Evolutionary conservation across 2,797 vertebrate species (phyloP), one percentile per base, ranked within the genome.

Genomic region (Chrysocyon brachyurus): DNA sequence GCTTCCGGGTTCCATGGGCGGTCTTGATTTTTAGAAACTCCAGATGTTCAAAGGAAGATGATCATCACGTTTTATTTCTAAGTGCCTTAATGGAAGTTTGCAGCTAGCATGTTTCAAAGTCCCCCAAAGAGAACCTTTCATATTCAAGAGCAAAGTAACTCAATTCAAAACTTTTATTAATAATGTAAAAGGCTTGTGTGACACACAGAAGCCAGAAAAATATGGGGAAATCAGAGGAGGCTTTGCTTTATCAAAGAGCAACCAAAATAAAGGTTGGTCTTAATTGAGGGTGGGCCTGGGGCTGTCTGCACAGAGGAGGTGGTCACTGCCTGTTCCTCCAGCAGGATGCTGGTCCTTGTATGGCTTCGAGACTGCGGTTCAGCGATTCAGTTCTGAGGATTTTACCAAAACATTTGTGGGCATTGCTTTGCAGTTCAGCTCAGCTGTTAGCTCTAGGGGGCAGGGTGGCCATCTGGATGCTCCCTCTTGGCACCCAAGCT

Each of bases 141-240:
- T 95, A 91, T 95, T 96, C 97, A 95, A 79, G 87, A 97, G 96
- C 95, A 98, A 98, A 98, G 98, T 88, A 87, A 96, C 98, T 1
- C 85, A 94, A 97, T 97, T 96, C 90, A 86, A 97, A 98, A 97
- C 92, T 98, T 96, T 94, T 98, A 99, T 98, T 98, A 99, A 98
- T 98, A 98, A 98, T 98, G 97, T 96, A 98, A 96, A 79, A 96
- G 92, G 84, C n/a, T 36, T 72, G 86, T 36, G 79, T 82, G 97
- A 95, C 98, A 88, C 88, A 97, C 97, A 96, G 97, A 95, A 90
- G 92, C 97, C 87, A 46, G 95, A 97, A 96, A 98, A 96, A 79
- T 92, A 70, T 0, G 24, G 57, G 79, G 95, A 90, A 98, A 98
- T 98, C 97, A 98, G 98, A 98, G 96, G 95, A 87, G 96, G 96